A percentile compares a stretch with the other conserved stretches of the same genome.
phyloP scores from a whole-genome alignment of 2,113 vertebrate species.

The Ctenomys sociabilis region DNA sequence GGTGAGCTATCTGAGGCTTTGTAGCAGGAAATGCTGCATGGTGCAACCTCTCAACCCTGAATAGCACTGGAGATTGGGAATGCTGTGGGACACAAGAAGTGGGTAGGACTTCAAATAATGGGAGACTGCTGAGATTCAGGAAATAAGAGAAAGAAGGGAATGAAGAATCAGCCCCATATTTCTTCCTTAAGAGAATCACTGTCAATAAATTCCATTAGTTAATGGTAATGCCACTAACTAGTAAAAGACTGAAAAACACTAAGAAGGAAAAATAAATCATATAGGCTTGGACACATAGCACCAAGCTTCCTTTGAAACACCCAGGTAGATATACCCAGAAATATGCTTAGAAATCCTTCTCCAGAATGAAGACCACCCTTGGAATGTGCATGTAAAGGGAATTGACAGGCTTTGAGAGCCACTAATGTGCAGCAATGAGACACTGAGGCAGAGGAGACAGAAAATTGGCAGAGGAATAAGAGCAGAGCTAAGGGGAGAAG shows the following conservation, averaged over 20 bases:
- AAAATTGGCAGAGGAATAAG: background rate
- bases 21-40: background rate
- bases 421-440: background rate
- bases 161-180: background rate
- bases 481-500: background rate
- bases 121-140: background rate
- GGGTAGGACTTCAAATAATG: background rate
- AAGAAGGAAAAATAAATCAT: background rate
- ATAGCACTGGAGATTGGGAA: background rate
- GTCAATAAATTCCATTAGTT: too few relatives aligned
- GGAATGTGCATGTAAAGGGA: background rate
- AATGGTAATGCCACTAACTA: background rate
- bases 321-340: background rate
- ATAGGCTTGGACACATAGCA: background rate
- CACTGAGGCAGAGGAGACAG: background rate
- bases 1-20: background rate
- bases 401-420: background rate
- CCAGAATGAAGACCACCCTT: too few relatives aligned
- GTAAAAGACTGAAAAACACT: background rate
- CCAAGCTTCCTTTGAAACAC: background rate
- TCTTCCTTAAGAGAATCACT: background rate
- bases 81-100: background rate
- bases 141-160: background rate
- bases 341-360: background rate
- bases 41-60: too few relatives aligned